A percentile compares a stretch with the other conserved stretches of the same genome.
These are phyloP conservation scores for Salpingus planirostris DNA, from an alignment of 2,888 invertebrate genomes.

Conservation along the genomic window DNA sequence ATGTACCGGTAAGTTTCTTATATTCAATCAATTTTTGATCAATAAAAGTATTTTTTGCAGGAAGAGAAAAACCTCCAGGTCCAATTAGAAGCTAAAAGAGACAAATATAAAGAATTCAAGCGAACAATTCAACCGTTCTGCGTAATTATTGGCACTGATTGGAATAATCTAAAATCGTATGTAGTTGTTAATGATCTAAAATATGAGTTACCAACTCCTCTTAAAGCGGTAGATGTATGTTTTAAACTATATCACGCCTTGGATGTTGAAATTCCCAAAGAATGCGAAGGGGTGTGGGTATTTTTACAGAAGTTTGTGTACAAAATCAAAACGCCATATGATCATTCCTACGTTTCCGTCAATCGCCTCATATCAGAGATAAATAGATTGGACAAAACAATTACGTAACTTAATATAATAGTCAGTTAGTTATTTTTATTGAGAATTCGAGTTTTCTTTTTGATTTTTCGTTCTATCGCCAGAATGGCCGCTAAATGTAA, in stretches of 20 bases:
- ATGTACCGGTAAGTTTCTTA: background rate
- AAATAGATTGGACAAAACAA: no score
- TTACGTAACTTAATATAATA: no score
- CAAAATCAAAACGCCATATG: background rate
- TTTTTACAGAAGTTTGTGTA: slow-evolving; percentile 2
- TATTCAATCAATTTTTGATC: background rate
- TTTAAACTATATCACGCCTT: slow-evolving; percentile 5
- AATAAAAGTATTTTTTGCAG: background rate
- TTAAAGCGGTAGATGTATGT: slow-evolving; percentile 7
- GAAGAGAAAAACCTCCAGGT: background rate
- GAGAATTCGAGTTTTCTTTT: no score
- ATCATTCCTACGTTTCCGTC: background rate
- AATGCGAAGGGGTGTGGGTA: slow-evolving; percentile 3
- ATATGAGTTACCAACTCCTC: background rate
- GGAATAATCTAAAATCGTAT: background rate
- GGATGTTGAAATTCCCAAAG: slow-evolving; percentile 4
- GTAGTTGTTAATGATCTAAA: background rate
- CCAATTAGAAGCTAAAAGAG: background rate
- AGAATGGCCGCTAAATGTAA: no score
- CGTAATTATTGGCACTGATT: background rate
- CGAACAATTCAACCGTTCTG: background rate
- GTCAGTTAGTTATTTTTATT: background rate
- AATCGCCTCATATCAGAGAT: background rate
- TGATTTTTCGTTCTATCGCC: no score
- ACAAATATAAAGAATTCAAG: background rate